Conservation (phyloP, 37 sponge, comb jelly and placozoan genomes). For the Geodia barretti region DNA sequence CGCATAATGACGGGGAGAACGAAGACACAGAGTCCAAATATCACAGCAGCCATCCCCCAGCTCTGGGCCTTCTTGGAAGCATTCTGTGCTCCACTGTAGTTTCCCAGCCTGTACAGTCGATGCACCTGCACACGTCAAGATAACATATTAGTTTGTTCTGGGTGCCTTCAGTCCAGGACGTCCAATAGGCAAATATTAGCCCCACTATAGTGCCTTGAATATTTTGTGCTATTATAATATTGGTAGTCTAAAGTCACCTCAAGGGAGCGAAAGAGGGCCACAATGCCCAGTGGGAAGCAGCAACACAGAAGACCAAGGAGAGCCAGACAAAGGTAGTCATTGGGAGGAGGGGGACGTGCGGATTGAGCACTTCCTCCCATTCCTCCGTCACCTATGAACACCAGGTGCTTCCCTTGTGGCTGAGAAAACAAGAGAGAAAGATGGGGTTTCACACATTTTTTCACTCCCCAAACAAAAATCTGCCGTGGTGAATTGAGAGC, state of each 20-base stretch:
- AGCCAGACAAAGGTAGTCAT: conserved; percentile 28
- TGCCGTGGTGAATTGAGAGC: too few relatives aligned
- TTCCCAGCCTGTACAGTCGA: conserved; percentile 29
- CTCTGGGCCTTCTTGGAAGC: conserved; percentile 44
- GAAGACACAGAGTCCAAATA: conserved; percentile 25
- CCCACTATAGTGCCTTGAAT: not conserved
- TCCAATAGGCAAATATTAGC: too few relatives aligned
- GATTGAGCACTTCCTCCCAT: not conserved
- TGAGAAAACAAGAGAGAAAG: too few relatives aligned
- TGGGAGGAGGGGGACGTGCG: conserved; percentile 10
- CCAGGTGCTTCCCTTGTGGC: conserved; percentile 54
- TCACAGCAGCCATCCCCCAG: conserved; percentile 46
- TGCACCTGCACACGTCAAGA: conserved; percentile 27
- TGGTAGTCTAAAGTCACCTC: conserved; percentile 36
- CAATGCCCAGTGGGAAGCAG: conserved; percentile 46
- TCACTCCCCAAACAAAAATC: too few relatives aligned
- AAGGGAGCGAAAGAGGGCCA: conserved; percentile 38
- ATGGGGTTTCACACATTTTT: too few relatives aligned
- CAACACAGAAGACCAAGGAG: conserved; percentile 29
- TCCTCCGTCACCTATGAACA: conserved; percentile 23
- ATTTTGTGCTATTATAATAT: not conserved
- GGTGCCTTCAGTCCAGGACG: too few relatives aligned
- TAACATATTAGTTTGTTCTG: not conserved
- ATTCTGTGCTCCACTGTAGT: conserved; percentile 36
- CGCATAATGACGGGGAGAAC: conserved; percentile 15